phyloP scores from a whole-genome alignment of 2,888 invertebrate species.

The Caenorhabditis uteleia region DNA sequence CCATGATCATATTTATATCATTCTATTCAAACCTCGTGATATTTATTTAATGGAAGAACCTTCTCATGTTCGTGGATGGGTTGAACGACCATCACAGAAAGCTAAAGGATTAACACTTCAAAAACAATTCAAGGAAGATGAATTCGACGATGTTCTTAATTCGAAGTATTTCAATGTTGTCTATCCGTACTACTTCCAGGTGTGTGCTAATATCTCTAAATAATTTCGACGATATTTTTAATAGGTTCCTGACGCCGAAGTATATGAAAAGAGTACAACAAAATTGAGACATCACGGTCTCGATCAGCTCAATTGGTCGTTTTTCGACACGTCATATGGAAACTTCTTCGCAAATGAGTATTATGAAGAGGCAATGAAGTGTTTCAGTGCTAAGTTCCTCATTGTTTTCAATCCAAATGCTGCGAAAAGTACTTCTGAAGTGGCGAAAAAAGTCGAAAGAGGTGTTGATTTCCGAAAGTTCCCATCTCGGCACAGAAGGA shows the following conservation, averaged over 20 bases:
- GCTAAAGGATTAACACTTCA: background rate
- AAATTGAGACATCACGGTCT: slow-evolving; percentile 63
- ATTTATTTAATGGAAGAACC: background rate
- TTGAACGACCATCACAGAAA: slow-evolving; percentile 13
- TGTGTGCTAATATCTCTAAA: slow-evolving; percentile 13
- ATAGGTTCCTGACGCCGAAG: slow-evolving; percentile 62
- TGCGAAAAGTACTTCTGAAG: slow-evolving; percentile 12
- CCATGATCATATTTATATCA: slow-evolving; percentile 10
- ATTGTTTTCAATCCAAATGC: slow-evolving; percentile 21
- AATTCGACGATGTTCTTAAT: slow-evolving; percentile 25
- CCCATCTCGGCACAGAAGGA: slow-evolving; percentile 4
- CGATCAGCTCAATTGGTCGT: slow-evolving; percentile 65
- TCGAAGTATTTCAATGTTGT: slow-evolving; percentile 20
- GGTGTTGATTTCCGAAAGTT: slow-evolving; percentile 25
- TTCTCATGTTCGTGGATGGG: slow-evolving; percentile 11
- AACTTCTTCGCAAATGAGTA: no score
- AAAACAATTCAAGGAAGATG: background rate
- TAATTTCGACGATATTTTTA: background rate
- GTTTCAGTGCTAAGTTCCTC: slow-evolving; percentile 31
- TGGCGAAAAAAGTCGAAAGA: slow-evolving; percentile 5
- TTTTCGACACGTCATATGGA: no score
- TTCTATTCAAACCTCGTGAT: slow-evolving; percentile 13
- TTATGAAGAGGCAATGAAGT: slow-evolving; percentile 65
- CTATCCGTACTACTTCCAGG: slow-evolving; percentile 51
- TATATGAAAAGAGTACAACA: slow-evolving; percentile 58